These are phyloP conservation scores for Triops cancriformis DNA, from an alignment of 1,140 invertebrate genomes.

Conservation along the genomic window DNA sequence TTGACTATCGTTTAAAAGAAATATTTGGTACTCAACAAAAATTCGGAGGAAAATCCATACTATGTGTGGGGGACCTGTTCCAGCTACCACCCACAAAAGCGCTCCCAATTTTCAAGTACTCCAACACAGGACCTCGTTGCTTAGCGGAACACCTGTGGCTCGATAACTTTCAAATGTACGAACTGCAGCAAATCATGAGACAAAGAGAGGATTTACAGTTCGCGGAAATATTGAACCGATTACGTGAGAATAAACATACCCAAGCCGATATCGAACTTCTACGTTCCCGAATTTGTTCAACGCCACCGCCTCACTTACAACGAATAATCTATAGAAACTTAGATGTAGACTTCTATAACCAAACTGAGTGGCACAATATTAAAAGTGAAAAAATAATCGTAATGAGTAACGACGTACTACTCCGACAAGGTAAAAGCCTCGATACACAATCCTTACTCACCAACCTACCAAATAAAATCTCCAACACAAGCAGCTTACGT, in stretches of 20 bases:
- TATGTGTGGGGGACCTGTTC: no score
- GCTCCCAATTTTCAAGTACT: neutral
- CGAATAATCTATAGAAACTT: neutral
- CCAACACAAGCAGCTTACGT: neutral
- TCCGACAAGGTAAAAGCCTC: neutral
- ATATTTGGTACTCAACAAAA: neutral
- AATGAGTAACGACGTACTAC: neutral
- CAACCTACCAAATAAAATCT: neutral
- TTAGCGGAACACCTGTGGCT: neutral
- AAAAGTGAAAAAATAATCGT: neutral
- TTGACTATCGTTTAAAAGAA: neutral
- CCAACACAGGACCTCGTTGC: neutral
- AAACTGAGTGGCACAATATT: neutral
- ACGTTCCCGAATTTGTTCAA: neutral
- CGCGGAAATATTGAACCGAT: neutral
- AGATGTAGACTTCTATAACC: neutral
- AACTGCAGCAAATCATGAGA: neutral
- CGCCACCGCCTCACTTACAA: neutral
- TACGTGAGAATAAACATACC: neutral
- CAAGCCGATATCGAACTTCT: neutral
- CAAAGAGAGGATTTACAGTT: neutral
- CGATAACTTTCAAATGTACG: neutral
- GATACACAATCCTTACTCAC: neutral
- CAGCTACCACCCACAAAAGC: no score
- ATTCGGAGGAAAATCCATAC: neutral